Evolutionary conservation across 2,113 vertebrate species (phyloP), one percentile per base, ranked within the genome.

Genomic region (Zootoca vivipara): DNA sequence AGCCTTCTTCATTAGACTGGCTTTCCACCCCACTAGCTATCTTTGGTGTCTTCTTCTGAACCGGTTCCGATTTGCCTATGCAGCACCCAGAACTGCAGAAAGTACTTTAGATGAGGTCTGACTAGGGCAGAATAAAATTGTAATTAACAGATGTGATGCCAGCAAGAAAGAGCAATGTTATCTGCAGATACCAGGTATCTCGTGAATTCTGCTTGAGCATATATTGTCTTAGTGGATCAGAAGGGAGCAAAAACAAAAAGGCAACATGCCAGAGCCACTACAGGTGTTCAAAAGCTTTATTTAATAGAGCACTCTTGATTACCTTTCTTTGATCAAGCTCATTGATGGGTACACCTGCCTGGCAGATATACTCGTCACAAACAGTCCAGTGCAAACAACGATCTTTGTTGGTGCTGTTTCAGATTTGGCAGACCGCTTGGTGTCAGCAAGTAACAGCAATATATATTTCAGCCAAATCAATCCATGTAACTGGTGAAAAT

Each of bases 261-360:
- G 52, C 52, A 93, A 75, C n/a, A 85, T 28, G 67, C 72, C 67
- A 86, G 67, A 91, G 5, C 24, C 2, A 3, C 78, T 93, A 58
- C 92, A 93, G 89, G 90, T 93, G 94, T 93, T 92, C 91, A 83
- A 94, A 95, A 87, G 78, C 64, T 94, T 94, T 95, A 93, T 95
- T 95, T 88, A 86, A 82, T 95, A 35, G 33, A 72, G 52, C 13
- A 92, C 92, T 91, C 92, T 91, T 93, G 94, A 91, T 85, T 70
- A 82, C 88, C 56, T 85, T 88, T 85, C 80, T 85, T 88, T 86
- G 83, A 87, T 78, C 0, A 3, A 89, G 75, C 58, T 85, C 85
- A 0, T 0, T 30, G 90, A 81, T 81, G 33, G 73, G 89, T 89
- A 87, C 83, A 84, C 80, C 7, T 46, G 83, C 58, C 84, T 83